Evolutionary conservation across 2,888 invertebrate species (phyloP), one percentile per base, ranked within the genome.

Genomic region (Drosophila flavopinicola): DNA sequence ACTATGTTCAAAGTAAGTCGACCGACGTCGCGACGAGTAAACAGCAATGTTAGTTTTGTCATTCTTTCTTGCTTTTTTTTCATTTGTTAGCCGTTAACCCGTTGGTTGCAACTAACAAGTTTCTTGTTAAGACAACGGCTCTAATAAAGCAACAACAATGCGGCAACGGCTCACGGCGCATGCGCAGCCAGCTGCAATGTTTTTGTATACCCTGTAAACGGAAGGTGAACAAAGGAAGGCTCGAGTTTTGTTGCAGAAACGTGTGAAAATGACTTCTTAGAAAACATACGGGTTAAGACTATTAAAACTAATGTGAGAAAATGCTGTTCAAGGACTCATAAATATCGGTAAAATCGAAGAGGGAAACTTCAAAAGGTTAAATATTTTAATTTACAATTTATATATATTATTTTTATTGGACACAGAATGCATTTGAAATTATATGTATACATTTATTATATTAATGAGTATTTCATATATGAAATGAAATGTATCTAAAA

Each of bases 51-150:
- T 29, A 5, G 41, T 25, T 25, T 71, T 60, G 42, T 32, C 33
- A 32, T 61, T 51, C 38, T 47, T 25, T 20, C 48, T 20, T 32
- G 13, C 38, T 35, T 37, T 27, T 51, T 56, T 42, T 58, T 54
- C 39, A 48, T 70, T 69, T 66, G 71, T 58, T 71, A 37, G 73
- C 45, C 56, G 61, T 57, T 82, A 76, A 83, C 85, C 85, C n/a
- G n/a, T n/a, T n/a, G n/a, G 74, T 71, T 85, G 82, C 87, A 83
- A 74, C 86, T 85, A 84, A 84, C 87, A 84, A 86, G 85, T 85
- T 85, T 84, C 82, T 86, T 67, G 82, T 86, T 86, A 84, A 86
- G 75, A 82, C 83, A 83, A 79, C 76, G 76, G 78, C 61, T 75
- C 83, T 71, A 80, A 80, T 76, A 83, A 79, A 74, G 60, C 70